phyloP scores from a whole-genome alignment of 2,113 vertebrate genomes.

The Mastomys natalensis region DNA sequence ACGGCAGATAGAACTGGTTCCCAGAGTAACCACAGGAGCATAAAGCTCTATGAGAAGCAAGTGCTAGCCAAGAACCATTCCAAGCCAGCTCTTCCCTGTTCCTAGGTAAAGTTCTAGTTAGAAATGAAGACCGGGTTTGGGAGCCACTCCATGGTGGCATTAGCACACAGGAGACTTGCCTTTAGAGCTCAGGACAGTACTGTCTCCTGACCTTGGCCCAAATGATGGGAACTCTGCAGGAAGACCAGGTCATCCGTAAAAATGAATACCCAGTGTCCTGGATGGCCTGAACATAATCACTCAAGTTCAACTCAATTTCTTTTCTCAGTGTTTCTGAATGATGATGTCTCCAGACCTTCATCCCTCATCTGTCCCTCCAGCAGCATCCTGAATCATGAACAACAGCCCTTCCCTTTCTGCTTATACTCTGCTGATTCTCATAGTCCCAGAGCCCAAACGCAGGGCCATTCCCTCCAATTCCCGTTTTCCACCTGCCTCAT shows the following conservation, averaged over 20 bases:
- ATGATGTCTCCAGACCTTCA: not conserved
- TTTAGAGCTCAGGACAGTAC: rapidly evolving
- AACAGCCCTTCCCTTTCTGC: not conserved
- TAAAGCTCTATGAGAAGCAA: not conserved
- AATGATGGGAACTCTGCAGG: not conserved
- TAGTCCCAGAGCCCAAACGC: not conserved
- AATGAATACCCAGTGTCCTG: not conserved
- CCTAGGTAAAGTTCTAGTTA: not conserved
- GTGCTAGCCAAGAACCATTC: not conserved
- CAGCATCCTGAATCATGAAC: not conserved
- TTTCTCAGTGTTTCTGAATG: not conserved
- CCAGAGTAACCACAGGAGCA: not conserved
- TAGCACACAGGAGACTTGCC: not conserved
- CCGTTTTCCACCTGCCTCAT: not conserved
- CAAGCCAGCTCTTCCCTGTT: not conserved
- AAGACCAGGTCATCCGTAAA: not conserved
- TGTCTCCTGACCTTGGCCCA: not conserved
- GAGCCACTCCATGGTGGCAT: rapidly evolving
- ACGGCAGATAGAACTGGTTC: constrained; percentile 6
- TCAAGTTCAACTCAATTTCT: not conserved
- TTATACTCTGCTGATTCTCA: not conserved
- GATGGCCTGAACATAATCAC: not conserved
- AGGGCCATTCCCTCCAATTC: not conserved
- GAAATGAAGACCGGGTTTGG: not conserved
- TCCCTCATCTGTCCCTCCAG: not conserved